A percentile compares a stretch with the other conserved stretches of the same genome.
Evolutionary conservation across 1,140 invertebrate genomes (phyloP).

Genomic region (Metopolophium dirhodum): DNA sequence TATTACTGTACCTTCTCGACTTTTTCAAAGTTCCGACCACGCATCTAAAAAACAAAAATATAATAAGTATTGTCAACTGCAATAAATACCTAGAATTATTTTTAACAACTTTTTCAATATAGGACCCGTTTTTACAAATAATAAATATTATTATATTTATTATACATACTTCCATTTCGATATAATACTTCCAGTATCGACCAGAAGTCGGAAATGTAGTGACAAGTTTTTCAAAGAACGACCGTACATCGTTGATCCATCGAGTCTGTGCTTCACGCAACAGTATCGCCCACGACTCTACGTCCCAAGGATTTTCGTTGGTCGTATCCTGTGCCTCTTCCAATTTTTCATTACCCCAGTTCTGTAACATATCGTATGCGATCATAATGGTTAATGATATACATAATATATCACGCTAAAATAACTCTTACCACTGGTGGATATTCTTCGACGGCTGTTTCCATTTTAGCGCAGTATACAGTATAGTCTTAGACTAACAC

Average conservation of each 20-base stretch:
- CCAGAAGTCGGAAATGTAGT: slow-evolving; percentile 94
- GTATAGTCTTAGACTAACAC: neutral
- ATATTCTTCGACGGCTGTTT: slow-evolving; percentile 10
- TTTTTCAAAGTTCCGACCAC: slow-evolving; percentile 92
- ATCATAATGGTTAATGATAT: neutral
- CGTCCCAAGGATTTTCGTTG: slow-evolving; percentile 86
- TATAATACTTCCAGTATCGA: slow-evolving; percentile 98
- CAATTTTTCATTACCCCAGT: slow-evolving; percentile 86
- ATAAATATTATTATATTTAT: neutral
- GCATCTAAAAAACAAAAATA: slow-evolving; percentile 73
- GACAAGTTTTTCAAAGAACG: slow-evolving; percentile 93
- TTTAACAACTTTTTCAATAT: neutral
- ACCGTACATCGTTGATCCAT: slow-evolving; percentile 87
- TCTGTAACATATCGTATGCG: slow-evolving; percentile 65
- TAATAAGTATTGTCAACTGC: neutral
- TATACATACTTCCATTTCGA: slow-evolving; percentile 91
- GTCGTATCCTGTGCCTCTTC: slow-evolving; percentile 80
- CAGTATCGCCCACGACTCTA: slow-evolving; percentile 95
- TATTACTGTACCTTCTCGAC: slow-evolving; percentile 91
- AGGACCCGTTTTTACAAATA: neutral
- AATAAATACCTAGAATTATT: neutral
- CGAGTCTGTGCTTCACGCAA: slow-evolving; percentile 90
- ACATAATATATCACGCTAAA: neutral
- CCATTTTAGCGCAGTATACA: neutral
- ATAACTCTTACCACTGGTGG: slow-evolving; percentile 24